Conservation (phyloP, 2,797 vertebrate species). For the Falco rusticolus region DNA sequence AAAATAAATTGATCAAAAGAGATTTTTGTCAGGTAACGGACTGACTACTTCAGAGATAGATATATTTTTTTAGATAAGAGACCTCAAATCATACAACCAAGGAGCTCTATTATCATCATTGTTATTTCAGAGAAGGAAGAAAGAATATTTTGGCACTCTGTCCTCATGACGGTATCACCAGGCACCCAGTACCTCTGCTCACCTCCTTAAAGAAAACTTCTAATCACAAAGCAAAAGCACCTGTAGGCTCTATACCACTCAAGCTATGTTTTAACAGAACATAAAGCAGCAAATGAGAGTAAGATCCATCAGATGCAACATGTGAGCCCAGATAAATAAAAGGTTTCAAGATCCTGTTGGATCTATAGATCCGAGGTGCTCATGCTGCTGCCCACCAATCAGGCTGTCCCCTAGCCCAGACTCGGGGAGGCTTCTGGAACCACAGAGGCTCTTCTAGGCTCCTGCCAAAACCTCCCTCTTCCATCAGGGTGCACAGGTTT, state of each 20-base stretch:
- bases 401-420: not conserved
- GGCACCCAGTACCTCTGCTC: not conserved
- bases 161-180: not conserved
- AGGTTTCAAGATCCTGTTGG: not conserved
- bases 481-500: accelerated
- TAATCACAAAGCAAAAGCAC: not conserved
- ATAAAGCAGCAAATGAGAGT: not conserved
- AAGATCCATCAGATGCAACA: accelerated
- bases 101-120: not conserved
- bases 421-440: not conserved
- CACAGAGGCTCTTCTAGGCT: not conserved
- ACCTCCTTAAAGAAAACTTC: not conserved
- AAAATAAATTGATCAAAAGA: conserved; percentile 53
- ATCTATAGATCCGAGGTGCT: not conserved
- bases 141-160: not conserved
- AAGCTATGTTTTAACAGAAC: not conserved
- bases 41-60: not conserved
- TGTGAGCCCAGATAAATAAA: not conserved
- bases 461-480: not conserved
- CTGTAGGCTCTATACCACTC: not conserved
- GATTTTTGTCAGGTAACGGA: conserved; percentile 4
- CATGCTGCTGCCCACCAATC: accelerated
- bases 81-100: not conserved
- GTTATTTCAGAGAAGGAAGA: not conserved
- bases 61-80: not conserved